A percentile compares a stretch with the other conserved stretches of the same genome.
Conservation (phyloP, 2,888 invertebrate genomes). For the Caenorhabditis uteleia region DNA sequence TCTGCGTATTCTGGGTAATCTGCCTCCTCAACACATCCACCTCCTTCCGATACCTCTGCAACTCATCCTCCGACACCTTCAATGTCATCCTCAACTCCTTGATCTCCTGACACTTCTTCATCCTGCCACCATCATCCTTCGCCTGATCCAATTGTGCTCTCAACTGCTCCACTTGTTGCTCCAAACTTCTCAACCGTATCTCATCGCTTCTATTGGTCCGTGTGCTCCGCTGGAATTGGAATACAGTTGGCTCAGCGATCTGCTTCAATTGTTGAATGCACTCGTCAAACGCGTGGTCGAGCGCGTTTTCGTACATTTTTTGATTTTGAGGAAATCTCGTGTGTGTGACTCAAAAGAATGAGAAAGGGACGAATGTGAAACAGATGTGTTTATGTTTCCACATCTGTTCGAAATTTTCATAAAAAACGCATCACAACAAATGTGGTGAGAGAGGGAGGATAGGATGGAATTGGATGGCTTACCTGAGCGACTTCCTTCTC, state of each 20-base stretch:
- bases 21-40: slow-evolving; percentile 54
- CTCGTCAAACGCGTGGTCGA: slow-evolving; percentile 25
- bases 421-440: too few relatives aligned
- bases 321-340: too few relatives aligned
- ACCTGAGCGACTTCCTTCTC: slow-evolving; percentile 5
- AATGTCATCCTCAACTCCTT: slow-evolving; percentile 53
- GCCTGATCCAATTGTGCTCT: slow-evolving; percentile 62
- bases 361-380: slow-evolving; percentile 23
- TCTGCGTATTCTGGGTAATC: slow-evolving; percentile 35
- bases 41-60: slow-evolving; percentile 56
- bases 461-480: neutral
- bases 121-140: slow-evolving; percentile 16
- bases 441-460: too few relatives aligned
- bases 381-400: slow-evolving; percentile 28
- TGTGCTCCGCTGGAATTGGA: slow-evolving; percentile 6
- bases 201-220: slow-evolving; percentile 16
- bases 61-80: slow-evolving; percentile 60
- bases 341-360: neutral
- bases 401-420: slow-evolving; percentile 4
- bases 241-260: slow-evolving; percentile 14
- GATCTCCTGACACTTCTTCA: slow-evolving; percentile 27
- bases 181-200: slow-evolving; percentile 21
- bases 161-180: slow-evolving; percentile 50
- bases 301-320: slow-evolving; percentile 9
- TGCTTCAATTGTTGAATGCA: slow-evolving; percentile 28